A percentile compares a stretch with the other conserved stretches of the same genome.
Evolutionary conservation across 1,140 invertebrate genomes (phyloP).

Genomic region (Trachelipus rathkii): DNA sequence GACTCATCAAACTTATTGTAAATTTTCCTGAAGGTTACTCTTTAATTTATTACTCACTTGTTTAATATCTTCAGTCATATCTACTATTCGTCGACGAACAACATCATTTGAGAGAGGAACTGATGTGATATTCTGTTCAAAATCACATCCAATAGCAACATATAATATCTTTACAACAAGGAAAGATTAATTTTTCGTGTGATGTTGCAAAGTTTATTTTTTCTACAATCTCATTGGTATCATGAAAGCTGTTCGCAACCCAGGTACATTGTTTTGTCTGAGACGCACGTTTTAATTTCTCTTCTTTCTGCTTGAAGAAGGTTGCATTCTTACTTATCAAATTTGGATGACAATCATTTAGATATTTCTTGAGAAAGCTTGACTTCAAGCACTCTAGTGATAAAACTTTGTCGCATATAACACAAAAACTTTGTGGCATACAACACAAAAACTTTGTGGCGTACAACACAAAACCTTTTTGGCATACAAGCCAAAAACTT

Average conservation of each 20-base stretch:
- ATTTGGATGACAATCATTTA: background rate
- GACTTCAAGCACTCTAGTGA: background rate
- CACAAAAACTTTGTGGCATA: no score
- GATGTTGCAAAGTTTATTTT: background rate
- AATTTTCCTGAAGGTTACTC: background rate
- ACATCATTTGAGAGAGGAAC: background rate
- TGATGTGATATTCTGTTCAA: background rate
- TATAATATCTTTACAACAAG: background rate
- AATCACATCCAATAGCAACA: background rate
- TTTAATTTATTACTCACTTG: background rate
- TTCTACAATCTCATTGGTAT: background rate
- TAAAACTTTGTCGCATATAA: slow-evolving; percentile 2
- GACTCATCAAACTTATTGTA: background rate
- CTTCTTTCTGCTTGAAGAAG: slow-evolving; percentile 5
- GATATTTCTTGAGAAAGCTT: slow-evolving; percentile 2
- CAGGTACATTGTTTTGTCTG: background rate
- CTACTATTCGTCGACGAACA: background rate
- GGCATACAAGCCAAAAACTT: no score
- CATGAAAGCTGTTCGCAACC: background rate
- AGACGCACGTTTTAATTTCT: background rate
- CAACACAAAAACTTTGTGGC: no score
- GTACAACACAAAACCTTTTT: no score
- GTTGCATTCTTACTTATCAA: background rate
- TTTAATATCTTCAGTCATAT: background rate
- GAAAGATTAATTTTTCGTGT: background rate